Conservation (phyloP, 2,888 invertebrate genomes). For the Electrophaes corylata region DNA sequence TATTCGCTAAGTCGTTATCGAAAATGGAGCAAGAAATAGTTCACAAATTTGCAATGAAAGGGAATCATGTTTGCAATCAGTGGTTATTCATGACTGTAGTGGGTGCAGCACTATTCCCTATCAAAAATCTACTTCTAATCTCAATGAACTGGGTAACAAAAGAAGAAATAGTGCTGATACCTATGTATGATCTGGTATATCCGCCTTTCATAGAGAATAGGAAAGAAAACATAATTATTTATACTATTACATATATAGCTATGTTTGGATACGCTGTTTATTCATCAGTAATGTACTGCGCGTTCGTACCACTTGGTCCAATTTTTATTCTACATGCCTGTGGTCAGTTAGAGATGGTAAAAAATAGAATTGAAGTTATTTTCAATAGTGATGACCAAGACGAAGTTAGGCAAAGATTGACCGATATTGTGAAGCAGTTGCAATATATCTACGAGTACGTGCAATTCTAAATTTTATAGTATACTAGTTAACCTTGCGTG, state of each 20-base stretch:
- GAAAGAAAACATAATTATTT: conserved; percentile 43
- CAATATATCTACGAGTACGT: conserved; percentile 48
- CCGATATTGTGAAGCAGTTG: conserved; percentile 33
- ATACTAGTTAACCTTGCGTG: neutral
- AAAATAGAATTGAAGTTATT: conserved; percentile 42
- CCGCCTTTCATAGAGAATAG: conserved; percentile 46
- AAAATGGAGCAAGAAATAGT: conserved; percentile 44
- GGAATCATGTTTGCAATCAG: conserved; percentile 43
- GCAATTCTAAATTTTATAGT: neutral
- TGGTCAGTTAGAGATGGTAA: conserved; percentile 57
- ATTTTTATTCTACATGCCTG: conserved; percentile 60
- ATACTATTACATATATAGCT: conserved; percentile 23
- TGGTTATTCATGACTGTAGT: conserved; percentile 40
- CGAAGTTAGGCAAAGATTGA: conserved; percentile 41
- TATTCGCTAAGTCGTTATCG: conserved; percentile 29
- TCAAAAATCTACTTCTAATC: conserved; percentile 41
- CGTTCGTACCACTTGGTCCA: conserved; percentile 57
- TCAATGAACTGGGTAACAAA: conserved; percentile 36
- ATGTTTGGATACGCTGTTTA: conserved; percentile 38
- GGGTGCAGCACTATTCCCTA: conserved; percentile 27
- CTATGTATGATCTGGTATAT: conserved; percentile 45
- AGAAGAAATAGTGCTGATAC: conserved; percentile 43
- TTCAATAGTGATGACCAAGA: conserved; percentile 41
- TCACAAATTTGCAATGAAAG: conserved; percentile 42
- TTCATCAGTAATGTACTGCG: conserved; percentile 43